These are phyloP conservation scores for Cosmia pyralina DNA, from an alignment of 2,888 invertebrate genomes.

Conservation along the genomic window DNA sequence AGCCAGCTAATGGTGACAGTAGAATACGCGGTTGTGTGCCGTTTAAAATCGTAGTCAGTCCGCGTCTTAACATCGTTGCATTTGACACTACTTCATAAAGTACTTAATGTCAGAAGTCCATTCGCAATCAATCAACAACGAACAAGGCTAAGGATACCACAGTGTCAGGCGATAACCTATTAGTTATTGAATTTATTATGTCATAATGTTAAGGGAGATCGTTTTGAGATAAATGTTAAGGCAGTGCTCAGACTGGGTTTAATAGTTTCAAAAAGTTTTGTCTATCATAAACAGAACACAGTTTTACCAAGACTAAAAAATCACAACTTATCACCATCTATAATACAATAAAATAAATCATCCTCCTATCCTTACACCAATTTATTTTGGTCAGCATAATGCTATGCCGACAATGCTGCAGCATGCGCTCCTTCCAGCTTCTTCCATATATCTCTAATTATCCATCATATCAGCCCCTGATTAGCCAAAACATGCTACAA, in stretches of 20 bases:
- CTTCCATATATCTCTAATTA: background rate
- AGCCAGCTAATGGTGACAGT: no score
- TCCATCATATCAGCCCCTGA: no score
- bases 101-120: slow-evolving; percentile 15
- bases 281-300: background rate
- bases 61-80: slow-evolving; percentile 20
- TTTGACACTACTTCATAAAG: slow-evolving; percentile 21
- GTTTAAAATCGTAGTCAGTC: no score
- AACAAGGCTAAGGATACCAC: slow-evolving; percentile 44
- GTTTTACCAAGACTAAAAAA: no score
- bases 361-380: no score
- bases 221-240: slow-evolving; percentile 18
- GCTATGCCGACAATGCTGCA: no score
- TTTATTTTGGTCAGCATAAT: no score
- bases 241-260: background rate
- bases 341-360: no score
- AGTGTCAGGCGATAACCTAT: slow-evolving; percentile 42
- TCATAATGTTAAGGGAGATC: slow-evolving; percentile 19
- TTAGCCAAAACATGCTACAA: background rate
- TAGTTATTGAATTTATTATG: slow-evolving; percentile 30
- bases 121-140: slow-evolving; percentile 37
- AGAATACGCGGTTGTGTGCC: no score
- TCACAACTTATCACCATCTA: no score
- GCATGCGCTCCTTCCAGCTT: no score
- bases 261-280: background rate